Conservation (phyloP, 2,797 vertebrate genomes). For the Loris lydekkerianus region DNA sequence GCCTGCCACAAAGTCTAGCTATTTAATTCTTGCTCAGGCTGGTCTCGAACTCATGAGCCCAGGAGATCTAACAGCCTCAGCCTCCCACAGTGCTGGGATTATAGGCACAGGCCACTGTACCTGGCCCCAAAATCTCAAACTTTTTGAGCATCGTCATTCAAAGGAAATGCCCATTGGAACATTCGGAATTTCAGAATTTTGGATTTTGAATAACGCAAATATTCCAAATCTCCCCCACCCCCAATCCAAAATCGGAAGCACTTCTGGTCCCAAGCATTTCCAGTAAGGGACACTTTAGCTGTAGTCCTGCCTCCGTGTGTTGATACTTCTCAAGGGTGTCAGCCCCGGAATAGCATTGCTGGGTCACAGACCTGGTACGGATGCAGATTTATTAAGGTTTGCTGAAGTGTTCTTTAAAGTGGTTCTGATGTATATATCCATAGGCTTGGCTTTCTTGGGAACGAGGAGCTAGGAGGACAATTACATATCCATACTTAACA, state of each 20-base stretch:
- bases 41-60: no score
- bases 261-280: neutral
- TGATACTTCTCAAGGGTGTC: neutral
- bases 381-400: neutral
- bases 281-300: neutral
- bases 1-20: no score
- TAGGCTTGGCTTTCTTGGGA: neutral
- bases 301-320: neutral
- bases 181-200: neutral
- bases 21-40: no score
- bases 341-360: no score
- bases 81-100: no score
- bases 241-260: neutral
- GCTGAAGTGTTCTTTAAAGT: conserved; percentile 2
- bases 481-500: neutral
- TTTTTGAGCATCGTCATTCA: neutral
- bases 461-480: neutral
- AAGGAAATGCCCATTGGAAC: neutral
- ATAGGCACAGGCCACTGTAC: no score
- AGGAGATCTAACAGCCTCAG: no score
- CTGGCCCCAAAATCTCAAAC: neutral
- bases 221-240: neutral
- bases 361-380: neutral
- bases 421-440: neutral
- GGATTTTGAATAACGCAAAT: neutral